These are phyloP conservation scores for Benitochromis conjunctus DNA, from an alignment of 2,113 vertebrate genomes.

Conservation along the genomic window DNA sequence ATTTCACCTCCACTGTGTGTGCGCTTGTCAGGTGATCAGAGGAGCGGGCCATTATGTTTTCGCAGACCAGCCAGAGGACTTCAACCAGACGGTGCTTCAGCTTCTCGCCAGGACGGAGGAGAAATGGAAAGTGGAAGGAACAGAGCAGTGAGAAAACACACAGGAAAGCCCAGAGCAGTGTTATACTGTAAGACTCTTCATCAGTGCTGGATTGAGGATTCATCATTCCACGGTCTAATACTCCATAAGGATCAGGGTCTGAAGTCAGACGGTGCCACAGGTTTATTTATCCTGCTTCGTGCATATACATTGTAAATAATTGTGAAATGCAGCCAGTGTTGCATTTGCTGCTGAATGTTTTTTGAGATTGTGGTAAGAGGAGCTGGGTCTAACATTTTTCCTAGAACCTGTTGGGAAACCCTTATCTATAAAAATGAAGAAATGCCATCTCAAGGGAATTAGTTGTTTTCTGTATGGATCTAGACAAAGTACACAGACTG, in stretches of 20 bases:
- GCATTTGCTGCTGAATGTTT: not conserved
- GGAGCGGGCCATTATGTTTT: constrained; percentile 95
- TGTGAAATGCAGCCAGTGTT: not conserved
- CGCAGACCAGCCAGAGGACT: constrained; percentile 92
- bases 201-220: not conserved
- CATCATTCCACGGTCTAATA: not conserved
- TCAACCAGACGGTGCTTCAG: constrained; percentile 86
- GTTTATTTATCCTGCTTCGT: not conserved
- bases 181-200: not conserved
- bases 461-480: not conserved
- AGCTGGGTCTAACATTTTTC: not conserved
- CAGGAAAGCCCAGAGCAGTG: not conserved
- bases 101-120: constrained; percentile 77
- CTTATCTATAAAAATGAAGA: not conserved
- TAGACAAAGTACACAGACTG: not conserved
- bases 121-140: not conserved
- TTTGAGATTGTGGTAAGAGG: not conserved
- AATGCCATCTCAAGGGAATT: not conserved
- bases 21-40: constrained; percentile 80
- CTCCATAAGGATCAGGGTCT: not conserved
- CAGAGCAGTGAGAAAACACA: not conserved
- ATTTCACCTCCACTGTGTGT: not conserved
- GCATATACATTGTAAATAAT: constrained; percentile 50
- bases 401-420: constrained; percentile 18
- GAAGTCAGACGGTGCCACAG: not conserved